These are phyloP conservation scores for Acromyrmex heyeri DNA, from an alignment of 1,140 invertebrate genomes.

Conservation along the genomic window DNA sequence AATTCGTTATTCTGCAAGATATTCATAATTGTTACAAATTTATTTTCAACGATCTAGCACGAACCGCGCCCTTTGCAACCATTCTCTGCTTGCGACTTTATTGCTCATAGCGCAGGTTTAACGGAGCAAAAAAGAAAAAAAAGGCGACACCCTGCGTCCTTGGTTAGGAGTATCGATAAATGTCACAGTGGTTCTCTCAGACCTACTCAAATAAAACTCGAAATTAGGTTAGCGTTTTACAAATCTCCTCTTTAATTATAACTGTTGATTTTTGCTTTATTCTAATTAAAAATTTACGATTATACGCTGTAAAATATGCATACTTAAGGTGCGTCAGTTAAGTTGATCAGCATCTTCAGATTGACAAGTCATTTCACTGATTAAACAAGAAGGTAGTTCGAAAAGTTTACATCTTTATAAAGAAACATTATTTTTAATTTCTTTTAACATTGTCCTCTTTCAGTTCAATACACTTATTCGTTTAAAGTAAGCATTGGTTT, in stretches of 20 bases:
- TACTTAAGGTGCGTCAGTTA: neutral
- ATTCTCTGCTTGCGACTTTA: slow-evolving; percentile 47
- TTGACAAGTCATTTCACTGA: neutral
- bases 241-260: slow-evolving; percentile 17
- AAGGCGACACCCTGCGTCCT: slow-evolving; percentile 71
- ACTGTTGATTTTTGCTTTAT: slow-evolving; percentile 50
- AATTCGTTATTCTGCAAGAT: neutral
- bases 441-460: too few species aligned
- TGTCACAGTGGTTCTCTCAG: slow-evolving; percentile 65
- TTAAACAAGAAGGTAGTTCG: neutral
- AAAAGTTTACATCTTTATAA: too few species aligned
- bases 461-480: too few species aligned
- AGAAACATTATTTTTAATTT: too few species aligned
- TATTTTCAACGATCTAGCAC: slow-evolving; percentile 6
- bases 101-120: slow-evolving; percentile 49
- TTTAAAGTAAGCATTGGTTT: too few species aligned
- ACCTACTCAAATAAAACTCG: slow-evolving; percentile 69
- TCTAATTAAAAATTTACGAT: slow-evolving; percentile 39
- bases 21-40: slow-evolving; percentile 22
- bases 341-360: neutral
- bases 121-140: slow-evolving; percentile 44
- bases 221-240: slow-evolving; percentile 68
- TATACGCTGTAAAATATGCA: neutral
- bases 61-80: slow-evolving; percentile 52
- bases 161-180: slow-evolving; percentile 71